Conservation (phyloP, 1,140 invertebrate species). For the Temnothorax longispinosus region DNA sequence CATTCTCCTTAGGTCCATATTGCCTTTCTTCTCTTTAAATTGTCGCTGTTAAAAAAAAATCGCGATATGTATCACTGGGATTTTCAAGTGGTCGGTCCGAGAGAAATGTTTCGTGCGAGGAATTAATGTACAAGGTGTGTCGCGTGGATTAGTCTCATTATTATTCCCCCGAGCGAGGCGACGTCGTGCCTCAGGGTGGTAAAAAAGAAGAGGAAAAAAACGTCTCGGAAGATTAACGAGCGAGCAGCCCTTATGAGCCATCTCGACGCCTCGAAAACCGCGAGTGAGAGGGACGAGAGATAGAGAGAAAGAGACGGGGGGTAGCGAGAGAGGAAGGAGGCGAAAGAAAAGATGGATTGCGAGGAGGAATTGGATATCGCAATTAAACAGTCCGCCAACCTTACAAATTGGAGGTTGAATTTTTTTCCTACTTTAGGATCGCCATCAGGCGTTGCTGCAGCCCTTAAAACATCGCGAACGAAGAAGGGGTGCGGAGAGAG, state of each 20-base stretch:
- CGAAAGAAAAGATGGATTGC: conserved; percentile 74
- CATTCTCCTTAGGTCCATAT: background rate
- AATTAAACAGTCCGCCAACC: conserved; percentile 82
- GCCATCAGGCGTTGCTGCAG: conserved; percentile 62
- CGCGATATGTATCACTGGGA: conserved; percentile 58
- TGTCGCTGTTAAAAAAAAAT: conserved; percentile 43
- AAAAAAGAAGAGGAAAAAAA: conserved; percentile 44
- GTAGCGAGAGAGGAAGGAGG: conserved; percentile 4
- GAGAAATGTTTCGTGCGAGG: conserved; percentile 62
- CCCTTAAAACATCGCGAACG: conserved; percentile 72
- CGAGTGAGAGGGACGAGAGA: conserved; percentile 41
- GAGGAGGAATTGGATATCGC: conserved; percentile 81
- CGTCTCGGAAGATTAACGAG: conserved; percentile 79
- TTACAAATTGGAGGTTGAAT: conserved; percentile 84
- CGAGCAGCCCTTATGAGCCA: conserved; percentile 69
- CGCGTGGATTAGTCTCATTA: conserved; percentile 80
- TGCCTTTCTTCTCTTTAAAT: background rate
- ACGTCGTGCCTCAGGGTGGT: conserved; percentile 52
- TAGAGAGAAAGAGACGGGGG: background rate
- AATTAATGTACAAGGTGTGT: conserved; percentile 79
- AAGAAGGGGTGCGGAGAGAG: conserved; percentile 56
- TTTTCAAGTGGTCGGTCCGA: conserved; percentile 59
- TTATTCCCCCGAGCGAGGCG: conserved; percentile 75
- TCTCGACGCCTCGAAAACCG: conserved; percentile 72
- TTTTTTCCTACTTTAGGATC: conserved; percentile 65